A percentile compares a stretch with the other conserved stretches of the same genome.
These are phyloP conservation scores for Alethe diademata DNA, from an alignment of 2,113 vertebrate species.

Conservation along the genomic window DNA sequence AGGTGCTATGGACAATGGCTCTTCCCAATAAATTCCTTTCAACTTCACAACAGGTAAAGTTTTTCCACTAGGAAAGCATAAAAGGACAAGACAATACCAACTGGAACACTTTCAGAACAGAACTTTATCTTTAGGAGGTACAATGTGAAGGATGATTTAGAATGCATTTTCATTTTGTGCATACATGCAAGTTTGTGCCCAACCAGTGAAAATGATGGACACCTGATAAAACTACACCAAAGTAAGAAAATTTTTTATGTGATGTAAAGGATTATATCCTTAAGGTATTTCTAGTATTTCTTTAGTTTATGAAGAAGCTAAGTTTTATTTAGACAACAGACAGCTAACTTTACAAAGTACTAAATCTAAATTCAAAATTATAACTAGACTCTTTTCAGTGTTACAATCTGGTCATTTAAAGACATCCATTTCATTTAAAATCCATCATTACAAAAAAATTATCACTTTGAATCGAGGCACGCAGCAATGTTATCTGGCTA, in stretches of 20 bases:
- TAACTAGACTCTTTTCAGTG: background rate
- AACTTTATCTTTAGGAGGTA: background rate
- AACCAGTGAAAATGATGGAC: background rate
- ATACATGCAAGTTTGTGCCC: background rate
- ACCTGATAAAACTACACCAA: background rate
- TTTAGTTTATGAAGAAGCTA: background rate
- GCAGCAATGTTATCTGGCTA: background rate
- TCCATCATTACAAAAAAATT: background rate
- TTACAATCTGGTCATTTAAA: background rate
- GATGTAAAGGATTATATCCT: background rate
- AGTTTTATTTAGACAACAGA: background rate
- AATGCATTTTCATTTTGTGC: background rate
- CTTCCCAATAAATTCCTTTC: background rate
- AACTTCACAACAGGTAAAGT: background rate
- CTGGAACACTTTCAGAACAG: background rate
- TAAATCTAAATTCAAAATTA: background rate
- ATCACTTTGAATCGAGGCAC: background rate
- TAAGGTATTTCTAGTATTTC: background rate
- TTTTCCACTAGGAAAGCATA: background rate
- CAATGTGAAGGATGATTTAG: background rate
- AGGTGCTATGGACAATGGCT: background rate
- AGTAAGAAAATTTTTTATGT: background rate
- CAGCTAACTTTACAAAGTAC: background rate
- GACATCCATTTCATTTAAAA: background rate
- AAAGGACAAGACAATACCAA: background rate